phyloP scores from a whole-genome alignment of 2,797 vertebrate genomes.

The Rallus crepitans region DNA sequence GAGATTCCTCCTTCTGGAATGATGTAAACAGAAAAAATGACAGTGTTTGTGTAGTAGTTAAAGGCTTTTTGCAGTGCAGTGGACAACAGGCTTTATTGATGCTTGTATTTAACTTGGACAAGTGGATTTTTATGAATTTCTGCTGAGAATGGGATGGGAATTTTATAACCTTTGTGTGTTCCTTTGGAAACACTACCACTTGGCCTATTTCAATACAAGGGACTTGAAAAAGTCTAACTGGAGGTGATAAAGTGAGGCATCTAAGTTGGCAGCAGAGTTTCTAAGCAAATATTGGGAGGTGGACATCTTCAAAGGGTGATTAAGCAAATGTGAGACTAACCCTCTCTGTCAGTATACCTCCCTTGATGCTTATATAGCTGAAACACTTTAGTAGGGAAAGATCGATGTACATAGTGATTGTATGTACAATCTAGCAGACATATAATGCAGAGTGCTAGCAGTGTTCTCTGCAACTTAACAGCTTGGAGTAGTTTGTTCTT shows the following conservation, averaged over 20 bases:
- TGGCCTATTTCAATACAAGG: accelerated
- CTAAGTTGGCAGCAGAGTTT: neutral
- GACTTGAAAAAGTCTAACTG: neutral
- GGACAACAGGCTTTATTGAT: neutral
- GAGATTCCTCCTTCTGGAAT: neutral
- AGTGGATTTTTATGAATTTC: neutral
- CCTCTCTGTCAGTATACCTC: neutral
- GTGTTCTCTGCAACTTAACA: neutral
- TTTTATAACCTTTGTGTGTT: neutral
- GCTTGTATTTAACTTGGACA: accelerated
- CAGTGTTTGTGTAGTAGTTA: neutral
- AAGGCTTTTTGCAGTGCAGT: neutral
- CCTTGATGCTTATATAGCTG: neutral
- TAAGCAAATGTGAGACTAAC: neutral
- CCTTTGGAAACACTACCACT: neutral
- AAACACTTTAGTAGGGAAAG: neutral
- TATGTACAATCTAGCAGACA: neutral
- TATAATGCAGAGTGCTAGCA: neutral
- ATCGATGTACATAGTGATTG: neutral
- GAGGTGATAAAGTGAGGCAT: neutral
- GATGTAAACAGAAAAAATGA: neutral
- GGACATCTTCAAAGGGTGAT: neutral
- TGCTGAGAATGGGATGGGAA: neutral
- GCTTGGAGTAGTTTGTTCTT: neutral
- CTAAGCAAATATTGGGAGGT: neutral